These are phyloP conservation scores for Loris lydekkerianus DNA, from an alignment of 2,797 vertebrate species.

Conservation along the genomic window DNA sequence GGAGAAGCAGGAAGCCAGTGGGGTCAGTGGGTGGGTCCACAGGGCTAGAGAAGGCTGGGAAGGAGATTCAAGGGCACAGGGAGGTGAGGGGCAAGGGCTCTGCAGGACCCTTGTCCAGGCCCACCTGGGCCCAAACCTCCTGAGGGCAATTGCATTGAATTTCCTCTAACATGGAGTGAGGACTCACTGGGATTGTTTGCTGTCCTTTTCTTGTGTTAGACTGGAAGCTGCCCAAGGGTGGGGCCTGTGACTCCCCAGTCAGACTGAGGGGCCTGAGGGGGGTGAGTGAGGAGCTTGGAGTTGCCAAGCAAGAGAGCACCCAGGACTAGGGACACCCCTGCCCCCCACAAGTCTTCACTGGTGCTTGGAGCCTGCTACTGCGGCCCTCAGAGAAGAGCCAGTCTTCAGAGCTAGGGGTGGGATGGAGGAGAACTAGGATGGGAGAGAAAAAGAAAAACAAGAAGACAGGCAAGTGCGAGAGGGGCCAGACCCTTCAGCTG, in stretches of 20 bases:
- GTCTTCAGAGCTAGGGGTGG: too few relatives aligned
- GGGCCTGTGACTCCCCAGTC: neutral
- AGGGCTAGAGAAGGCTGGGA: neutral
- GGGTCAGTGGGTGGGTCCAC: slow-evolving; percentile 4
- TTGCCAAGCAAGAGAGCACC: neutral
- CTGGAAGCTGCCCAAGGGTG: slow-evolving; percentile 2
- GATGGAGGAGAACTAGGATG: neutral
- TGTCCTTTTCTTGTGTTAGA: neutral
- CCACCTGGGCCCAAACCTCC: neutral
- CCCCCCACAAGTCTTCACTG: neutral
- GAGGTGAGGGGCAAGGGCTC: neutral
- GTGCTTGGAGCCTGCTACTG: neutral
- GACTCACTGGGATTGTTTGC: neutral
- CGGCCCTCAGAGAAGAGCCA: neutral
- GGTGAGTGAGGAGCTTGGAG: too few relatives aligned
- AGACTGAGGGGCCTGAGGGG: neutral
- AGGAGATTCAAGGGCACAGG: neutral
- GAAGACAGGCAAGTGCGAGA: neutral
- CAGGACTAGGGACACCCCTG: neutral
- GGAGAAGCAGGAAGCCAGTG: neutral
- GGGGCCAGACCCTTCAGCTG: neutral
- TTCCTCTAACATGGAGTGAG: neutral
- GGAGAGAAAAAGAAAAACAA: neutral
- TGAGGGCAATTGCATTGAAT: neutral
- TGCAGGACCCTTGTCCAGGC: neutral